Percentiles rank a stretch among this genome's conserved stretches.
phyloP scores from a whole-genome alignment of 2,797 vertebrate species.

The Pagetopsis macropterus region DNA sequence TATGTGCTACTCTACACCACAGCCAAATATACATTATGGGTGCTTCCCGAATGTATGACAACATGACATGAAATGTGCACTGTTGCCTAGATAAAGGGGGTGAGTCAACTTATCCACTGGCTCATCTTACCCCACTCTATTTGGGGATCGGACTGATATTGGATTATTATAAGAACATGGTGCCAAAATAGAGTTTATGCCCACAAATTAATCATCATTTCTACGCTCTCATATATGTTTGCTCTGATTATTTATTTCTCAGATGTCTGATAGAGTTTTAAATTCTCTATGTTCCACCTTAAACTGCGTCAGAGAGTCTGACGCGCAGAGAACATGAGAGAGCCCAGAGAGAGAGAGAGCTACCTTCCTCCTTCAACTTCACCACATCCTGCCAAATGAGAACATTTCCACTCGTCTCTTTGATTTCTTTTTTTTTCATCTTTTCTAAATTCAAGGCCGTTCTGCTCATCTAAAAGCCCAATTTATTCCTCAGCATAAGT shows the following conservation, averaged over 20 bases:
- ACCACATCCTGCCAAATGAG: slow-evolving; percentile 34
- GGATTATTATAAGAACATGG: too few relatives aligned
- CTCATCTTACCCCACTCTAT: too few relatives aligned
- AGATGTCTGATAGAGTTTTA: neutral
- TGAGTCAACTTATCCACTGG: too few relatives aligned
- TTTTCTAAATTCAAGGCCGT: slow-evolving; percentile 45
- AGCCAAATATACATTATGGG: too few relatives aligned
- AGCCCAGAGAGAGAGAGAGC: neutral
- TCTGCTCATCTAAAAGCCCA: slow-evolving; percentile 54
- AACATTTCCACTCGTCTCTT: slow-evolving; percentile 49
- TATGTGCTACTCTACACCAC: too few relatives aligned
- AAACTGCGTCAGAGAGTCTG: neutral
- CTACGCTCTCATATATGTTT: neutral
- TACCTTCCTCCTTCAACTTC: slow-evolving; percentile 22
- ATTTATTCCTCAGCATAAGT: slow-evolving; percentile 60
- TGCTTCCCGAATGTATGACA: too few relatives aligned
- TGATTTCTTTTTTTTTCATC: slow-evolving; percentile 34
- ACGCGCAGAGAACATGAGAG: neutral
- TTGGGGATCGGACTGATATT: too few relatives aligned
- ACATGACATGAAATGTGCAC: too few relatives aligned
- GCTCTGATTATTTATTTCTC: slow-evolving; percentile 1
- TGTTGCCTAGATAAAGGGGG: too few relatives aligned
- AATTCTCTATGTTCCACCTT: neutral
- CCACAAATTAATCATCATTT: neutral
- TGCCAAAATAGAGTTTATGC: neutral